Base-by-base conservation (phyloP, 2,888 invertebrate genomes). In the Gastrophysa polygoni region DNA sequence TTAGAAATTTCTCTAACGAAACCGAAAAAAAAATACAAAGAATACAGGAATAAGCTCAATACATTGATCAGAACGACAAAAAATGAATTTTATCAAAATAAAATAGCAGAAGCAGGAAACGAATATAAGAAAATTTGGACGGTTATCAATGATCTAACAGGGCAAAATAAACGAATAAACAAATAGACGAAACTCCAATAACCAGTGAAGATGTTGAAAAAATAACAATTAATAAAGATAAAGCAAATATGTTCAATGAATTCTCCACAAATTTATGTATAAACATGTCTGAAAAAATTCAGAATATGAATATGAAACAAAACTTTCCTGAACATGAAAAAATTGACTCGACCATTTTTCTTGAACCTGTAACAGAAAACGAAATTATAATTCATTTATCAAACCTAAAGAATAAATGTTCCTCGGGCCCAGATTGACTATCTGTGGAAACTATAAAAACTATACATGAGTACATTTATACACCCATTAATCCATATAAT, bases 71-170 rank as follows among this genome's bases (percentile, higher is more conserved):
- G 29, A 56, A 55, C 28, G 56, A 57, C 38, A 11, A 51, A 57
- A 56, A 57, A 61, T 32, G 49, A 57, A 47, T 51, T n/a, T 52
- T 57, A 61, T 47, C 11, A 61, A 34, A 14, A 57, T n/a, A 61
- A 61, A 52, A 51, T 61, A 11, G 14, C 6, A 11, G 43, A 61
- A 34, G 61, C 56, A 2, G 54, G 48, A 47, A 50, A 50, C 2
- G 17, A 56, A 38, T 28, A 11, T 43, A 49, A 60, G 48, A 55
- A 55, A 56, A 43, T 59, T 14, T 59, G 47, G 52, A 59, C 44
- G 16, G 46, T 59, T 21, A 55, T 48, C 20, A 59, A 59, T 38
- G 54, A 59, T 29, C 18, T 58, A 43, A 44, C 50, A 44, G 50
- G 32, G 10, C 34, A n/a, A 1, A 58, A 58, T 14, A 28, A 28